Percentiles rank a stretch among this genome's conserved stretches.
Conservation (phyloP, 2,797 vertebrate species). For the Catamblyrhynchus diadema region DNA sequence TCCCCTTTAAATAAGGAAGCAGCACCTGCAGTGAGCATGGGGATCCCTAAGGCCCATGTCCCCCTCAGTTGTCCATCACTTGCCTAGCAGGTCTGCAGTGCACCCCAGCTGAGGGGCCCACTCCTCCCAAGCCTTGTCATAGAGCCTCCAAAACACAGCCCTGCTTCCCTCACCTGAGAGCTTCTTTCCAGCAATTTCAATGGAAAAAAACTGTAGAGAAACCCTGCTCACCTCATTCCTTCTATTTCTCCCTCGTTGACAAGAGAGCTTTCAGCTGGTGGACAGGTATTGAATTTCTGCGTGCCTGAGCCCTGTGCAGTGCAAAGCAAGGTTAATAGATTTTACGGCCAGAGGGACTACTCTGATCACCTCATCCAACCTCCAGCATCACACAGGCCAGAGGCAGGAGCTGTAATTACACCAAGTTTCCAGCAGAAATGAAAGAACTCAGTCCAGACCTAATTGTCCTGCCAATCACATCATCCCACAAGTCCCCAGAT, state of each 20-base stretch:
- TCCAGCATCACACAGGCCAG: not conserved
- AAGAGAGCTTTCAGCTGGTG: slow-evolving; percentile 1
- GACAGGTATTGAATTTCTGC: slow-evolving; percentile 55
- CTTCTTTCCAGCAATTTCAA: not conserved
- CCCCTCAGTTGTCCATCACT: rapidly evolving
- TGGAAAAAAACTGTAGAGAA: not conserved
- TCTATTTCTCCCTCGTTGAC: slow-evolving; percentile 22
- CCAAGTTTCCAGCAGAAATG: slow-evolving; percentile 24
- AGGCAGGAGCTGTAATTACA: slow-evolving; percentile 54
- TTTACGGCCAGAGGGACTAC: slow-evolving; percentile 38
- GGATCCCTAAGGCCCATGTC: not conserved
- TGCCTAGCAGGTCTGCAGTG: not conserved
- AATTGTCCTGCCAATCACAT: slow-evolving; percentile 53
- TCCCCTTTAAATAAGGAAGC: not conserved
- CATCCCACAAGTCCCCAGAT: not conserved
- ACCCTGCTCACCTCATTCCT: not conserved
- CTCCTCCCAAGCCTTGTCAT: not conserved
- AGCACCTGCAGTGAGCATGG: not conserved
- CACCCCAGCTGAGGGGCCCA: not conserved
- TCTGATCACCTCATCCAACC: slow-evolving; percentile 14
- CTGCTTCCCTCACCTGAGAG: not conserved
- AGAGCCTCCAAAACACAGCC: not conserved
- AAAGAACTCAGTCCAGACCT: not conserved
- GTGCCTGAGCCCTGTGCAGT: not conserved
- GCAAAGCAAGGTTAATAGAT: slow-evolving; percentile 58